phyloP scores from a whole-genome alignment of 2,888 invertebrate species.

The Trichacis sp. region DNA sequence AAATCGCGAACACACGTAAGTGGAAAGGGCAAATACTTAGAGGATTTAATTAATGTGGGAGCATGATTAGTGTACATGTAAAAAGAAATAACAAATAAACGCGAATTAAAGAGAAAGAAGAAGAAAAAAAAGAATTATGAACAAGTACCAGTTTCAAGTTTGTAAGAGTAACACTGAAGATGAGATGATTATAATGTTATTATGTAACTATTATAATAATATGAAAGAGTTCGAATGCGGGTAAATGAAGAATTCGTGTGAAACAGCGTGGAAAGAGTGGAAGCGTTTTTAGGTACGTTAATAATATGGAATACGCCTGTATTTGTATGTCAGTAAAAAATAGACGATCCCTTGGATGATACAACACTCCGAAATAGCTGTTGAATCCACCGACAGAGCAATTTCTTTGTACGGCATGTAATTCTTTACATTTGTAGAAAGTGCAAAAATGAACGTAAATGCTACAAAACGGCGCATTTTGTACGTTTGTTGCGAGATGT shows the following conservation, averaged over 20 bases:
- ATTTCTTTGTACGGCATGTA: slow-evolving; percentile 26
- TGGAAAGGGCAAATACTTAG: slow-evolving; percentile 57
- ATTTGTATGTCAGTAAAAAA: slow-evolving; percentile 18
- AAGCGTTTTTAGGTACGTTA: slow-evolving; percentile 32
- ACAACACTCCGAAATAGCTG: not conserved
- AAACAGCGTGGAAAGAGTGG: slow-evolving; percentile 15
- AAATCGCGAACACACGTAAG: slow-evolving; percentile 29
- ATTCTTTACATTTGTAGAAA: slow-evolving; percentile 16
- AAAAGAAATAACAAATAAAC: slow-evolving; percentile 7
- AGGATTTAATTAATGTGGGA: slow-evolving; percentile 66
- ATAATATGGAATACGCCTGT: slow-evolving; percentile 35
- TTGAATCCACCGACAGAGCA: slow-evolving; percentile 3
- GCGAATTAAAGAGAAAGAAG: slow-evolving; percentile 9
- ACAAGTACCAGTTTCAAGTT: slow-evolving; percentile 54
- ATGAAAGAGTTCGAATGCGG: slow-evolving; percentile 33
- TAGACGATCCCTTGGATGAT: not conserved
- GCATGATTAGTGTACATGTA: slow-evolving; percentile 58
- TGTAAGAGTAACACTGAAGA: slow-evolving; percentile 52
- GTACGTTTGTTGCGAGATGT: slow-evolving; percentile 51
- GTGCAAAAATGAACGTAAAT: slow-evolving; percentile 24
- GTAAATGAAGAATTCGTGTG: slow-evolving; percentile 12
- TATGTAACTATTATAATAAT: slow-evolving; percentile 55
- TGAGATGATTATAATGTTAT: slow-evolving; percentile 54
- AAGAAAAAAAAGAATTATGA: slow-evolving; percentile 15
- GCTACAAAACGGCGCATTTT: slow-evolving; percentile 44